Conservation (phyloP, 2,113 vertebrate species). For the Xiphorhynchus elegans region DNA sequence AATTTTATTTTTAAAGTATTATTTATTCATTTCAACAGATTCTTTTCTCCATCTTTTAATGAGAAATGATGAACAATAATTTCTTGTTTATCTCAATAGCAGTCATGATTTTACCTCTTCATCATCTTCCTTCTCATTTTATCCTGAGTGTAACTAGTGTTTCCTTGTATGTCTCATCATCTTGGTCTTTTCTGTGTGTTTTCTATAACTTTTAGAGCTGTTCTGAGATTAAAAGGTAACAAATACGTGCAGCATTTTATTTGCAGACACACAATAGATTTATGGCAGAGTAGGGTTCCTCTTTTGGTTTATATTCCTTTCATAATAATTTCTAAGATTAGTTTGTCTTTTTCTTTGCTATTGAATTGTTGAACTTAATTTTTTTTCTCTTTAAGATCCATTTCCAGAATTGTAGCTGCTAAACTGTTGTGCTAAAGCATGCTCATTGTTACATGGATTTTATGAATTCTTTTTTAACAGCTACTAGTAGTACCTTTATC, state of each 20-base stretch:
- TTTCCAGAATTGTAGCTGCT: background rate
- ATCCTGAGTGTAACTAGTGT: background rate
- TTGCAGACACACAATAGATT: background rate
- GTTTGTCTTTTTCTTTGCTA: background rate
- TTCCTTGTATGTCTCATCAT: background rate
- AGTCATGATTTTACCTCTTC: background rate
- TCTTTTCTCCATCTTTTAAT: background rate
- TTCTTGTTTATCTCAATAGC: background rate
- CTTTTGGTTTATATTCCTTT: background rate
- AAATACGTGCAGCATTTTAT: background rate
- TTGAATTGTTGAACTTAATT: background rate
- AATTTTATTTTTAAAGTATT: background rate
- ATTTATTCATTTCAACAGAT: background rate
- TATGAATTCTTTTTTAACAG: background rate
- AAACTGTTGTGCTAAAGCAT: background rate
- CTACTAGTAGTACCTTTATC: background rate
- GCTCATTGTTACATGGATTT: background rate
- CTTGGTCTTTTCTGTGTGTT: background rate
- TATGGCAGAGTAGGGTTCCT: background rate
- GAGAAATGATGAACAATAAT: background rate
- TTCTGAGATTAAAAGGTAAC: background rate
- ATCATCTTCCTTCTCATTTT: background rate
- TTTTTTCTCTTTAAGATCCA: background rate
- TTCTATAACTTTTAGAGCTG: background rate
- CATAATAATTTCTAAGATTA: background rate